These are phyloP conservation scores for Lacerta agilis DNA, from an alignment of 2,797 vertebrate genomes.

Conservation along the genomic window DNA sequence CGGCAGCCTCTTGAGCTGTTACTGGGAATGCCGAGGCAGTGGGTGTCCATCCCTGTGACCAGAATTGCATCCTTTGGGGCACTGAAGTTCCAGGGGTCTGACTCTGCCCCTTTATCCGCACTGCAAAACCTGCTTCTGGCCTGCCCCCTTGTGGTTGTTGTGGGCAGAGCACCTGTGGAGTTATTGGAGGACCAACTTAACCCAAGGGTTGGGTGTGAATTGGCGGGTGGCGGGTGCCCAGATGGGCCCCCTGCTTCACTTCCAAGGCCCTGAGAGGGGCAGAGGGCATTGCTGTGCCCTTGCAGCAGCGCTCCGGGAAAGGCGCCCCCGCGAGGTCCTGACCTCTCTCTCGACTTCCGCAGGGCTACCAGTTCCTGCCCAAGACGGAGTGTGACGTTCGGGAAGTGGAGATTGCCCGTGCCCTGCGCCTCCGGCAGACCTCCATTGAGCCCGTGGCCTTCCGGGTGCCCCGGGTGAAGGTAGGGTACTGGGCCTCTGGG, in stretches of 20 bases:
- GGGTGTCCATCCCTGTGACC: not conserved
- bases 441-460: slow-evolving; percentile 90
- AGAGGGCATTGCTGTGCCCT: not conserved
- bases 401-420: slow-evolving; percentile 90
- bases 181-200: not conserved
- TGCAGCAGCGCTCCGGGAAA: not conserved
- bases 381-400: slow-evolving; percentile 89
- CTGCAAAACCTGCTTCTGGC: not conserved
- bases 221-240: not conserved
- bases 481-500: slow-evolving; percentile 51
- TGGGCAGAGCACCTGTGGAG: not conserved
- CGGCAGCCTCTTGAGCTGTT: not conserved
- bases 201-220: not conserved
- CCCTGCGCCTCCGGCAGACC: slow-evolving; percentile 86
- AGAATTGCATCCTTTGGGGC: not conserved
- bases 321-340: not conserved
- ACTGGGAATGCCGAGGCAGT: not conserved
- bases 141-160: not conserved
- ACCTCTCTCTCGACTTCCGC: not conserved
- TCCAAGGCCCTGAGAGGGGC: not conserved
- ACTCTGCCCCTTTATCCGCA: too few relatives aligned
- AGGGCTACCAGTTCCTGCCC: slow-evolving; percentile 91
- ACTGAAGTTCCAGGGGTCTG: too few relatives aligned
- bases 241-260: not conserved
- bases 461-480: slow-evolving; percentile 91